Percentiles rank a stretch among this genome's conserved stretches.
These are phyloP conservation scores for Heterodera carotae DNA, from an alignment of 1,140 invertebrate species.

Conservation along the genomic window DNA sequence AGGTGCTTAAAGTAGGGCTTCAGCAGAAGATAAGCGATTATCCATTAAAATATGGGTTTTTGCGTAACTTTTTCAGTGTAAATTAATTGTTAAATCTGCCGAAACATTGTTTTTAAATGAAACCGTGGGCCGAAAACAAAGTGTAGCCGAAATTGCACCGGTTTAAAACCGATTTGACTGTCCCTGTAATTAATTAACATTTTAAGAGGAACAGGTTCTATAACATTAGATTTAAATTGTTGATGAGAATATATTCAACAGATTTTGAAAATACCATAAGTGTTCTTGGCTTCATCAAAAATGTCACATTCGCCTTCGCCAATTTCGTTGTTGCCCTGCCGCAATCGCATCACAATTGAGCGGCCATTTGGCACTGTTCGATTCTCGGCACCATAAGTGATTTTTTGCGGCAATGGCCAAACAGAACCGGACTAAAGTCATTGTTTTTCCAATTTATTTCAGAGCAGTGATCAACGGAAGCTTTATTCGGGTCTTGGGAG, in stretches of 20 bases:
- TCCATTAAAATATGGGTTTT: too few species aligned
- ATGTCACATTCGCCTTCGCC: slow-evolving; percentile 48
- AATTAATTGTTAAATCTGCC: too few species aligned
- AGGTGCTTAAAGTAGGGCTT: too few species aligned
- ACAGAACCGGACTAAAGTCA: slow-evolving; percentile 45
- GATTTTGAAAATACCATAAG: slow-evolving; percentile 36
- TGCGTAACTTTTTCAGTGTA: too few species aligned
- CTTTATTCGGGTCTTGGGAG: too few species aligned
- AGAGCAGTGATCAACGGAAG: too few species aligned
- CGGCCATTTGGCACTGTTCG: slow-evolving; percentile 44
- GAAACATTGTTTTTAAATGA: too few species aligned
- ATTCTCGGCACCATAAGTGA: slow-evolving; percentile 44
- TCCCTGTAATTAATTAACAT: slow-evolving; percentile 23
- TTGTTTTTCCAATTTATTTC: too few species aligned
- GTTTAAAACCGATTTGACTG: too few species aligned
- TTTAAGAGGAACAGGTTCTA: neutral
- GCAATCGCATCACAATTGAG: slow-evolving; percentile 28
- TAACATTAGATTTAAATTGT: neutral
- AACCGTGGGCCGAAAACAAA: too few species aligned
- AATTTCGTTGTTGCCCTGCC: slow-evolving; percentile 17
- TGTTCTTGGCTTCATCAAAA: slow-evolving; percentile 45
- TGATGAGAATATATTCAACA: neutral
- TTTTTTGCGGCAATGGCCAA: slow-evolving; percentile 61
- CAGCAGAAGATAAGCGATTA: too few species aligned
- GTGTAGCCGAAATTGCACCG: too few species aligned